Conservation (phyloP, 2,888 invertebrate species). For the Leptopilina syphax region DNA sequence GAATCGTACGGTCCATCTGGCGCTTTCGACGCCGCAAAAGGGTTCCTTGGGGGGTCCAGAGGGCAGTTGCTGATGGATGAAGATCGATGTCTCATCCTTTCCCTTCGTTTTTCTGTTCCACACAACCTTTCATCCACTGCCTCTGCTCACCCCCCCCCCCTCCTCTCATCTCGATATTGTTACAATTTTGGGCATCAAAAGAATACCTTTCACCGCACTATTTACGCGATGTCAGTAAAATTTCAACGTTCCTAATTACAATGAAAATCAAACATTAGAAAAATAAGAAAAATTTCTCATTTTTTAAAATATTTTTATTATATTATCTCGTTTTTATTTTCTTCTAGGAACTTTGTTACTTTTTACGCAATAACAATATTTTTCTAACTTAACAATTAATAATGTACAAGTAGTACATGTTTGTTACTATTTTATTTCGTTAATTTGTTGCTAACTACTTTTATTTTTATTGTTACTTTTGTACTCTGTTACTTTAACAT, state of each 20-base stretch:
- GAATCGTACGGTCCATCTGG: constrained; percentile 60
- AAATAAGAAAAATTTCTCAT: neutral
- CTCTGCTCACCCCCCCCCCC: neutral
- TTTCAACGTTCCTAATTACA: neutral
- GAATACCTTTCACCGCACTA: neutral
- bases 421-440: too few relatives aligned
- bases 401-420: too few relatives aligned
- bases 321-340: too few relatives aligned
- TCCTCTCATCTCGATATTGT: neutral
- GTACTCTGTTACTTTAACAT: too few relatives aligned
- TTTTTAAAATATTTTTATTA: too few relatives aligned
- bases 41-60: constrained; percentile 47
- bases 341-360: too few relatives aligned
- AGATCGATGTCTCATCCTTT: constrained; percentile 68
- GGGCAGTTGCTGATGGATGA: constrained; percentile 70
- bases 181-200: neutral
- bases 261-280: neutral
- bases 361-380: too few relatives aligned
- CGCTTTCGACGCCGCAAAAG: constrained; percentile 57
- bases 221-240: neutral
- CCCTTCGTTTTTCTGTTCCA: constrained; percentile 13
- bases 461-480: too few relatives aligned
- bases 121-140: constrained; percentile 30
- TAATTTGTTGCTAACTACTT: too few relatives aligned
- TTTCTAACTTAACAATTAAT: too few relatives aligned